Evolutionary conservation across 2,797 vertebrate genomes (phyloP), one percentile per base, ranked within the genome.

Genomic region (Botia almorhae): DNA sequence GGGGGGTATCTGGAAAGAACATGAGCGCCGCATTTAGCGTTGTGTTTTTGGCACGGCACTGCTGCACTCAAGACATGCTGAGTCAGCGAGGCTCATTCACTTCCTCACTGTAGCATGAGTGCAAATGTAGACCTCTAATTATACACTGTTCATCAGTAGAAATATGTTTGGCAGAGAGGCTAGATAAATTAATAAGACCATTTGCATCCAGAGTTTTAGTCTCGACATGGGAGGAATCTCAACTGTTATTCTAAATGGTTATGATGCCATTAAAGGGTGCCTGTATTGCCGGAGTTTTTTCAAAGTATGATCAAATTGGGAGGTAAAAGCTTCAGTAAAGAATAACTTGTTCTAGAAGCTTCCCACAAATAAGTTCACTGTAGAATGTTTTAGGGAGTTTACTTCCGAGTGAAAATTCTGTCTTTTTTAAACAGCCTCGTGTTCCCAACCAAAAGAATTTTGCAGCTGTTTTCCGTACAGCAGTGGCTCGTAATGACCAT

Each of bases 231-330:
- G 97, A 85, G 97, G 97, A 23, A 96, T 99, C 85, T 93, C 96
- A 86, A 90, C 97, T 0, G 94, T 99, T 82, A 96, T 99, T 23
- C 89, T 99, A 76, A 99, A 98, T 70, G 97, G 97, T 60, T 99
- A 98, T 2, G 97, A 99, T 80, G 91, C 93, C 63, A 87, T 99
- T 67, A 97, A 94, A 89, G 97, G 99, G 86, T 99, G 97, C 75
- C 96, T 99, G 12, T 92, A 97, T 86, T 94, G 96, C 80, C 98
- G 99, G 88, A 95, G 94, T 21, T 99, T 84, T 99, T 99, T 89
- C 93, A 94, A 89, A 99, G 97, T 92, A 93, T 99, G 94, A 99
- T 97, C 82, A 99, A 98, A 92, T 99, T 99, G 98, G 97, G 97
- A 88, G 98, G 98, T 98, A 94, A 90, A 94, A 86, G 63, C 17